A percentile compares a stretch with the other conserved stretches of the same genome.
These are phyloP conservation scores for Criorhina ranunculi DNA, from an alignment of 2,888 invertebrate species.

Conservation along the genomic window DNA sequence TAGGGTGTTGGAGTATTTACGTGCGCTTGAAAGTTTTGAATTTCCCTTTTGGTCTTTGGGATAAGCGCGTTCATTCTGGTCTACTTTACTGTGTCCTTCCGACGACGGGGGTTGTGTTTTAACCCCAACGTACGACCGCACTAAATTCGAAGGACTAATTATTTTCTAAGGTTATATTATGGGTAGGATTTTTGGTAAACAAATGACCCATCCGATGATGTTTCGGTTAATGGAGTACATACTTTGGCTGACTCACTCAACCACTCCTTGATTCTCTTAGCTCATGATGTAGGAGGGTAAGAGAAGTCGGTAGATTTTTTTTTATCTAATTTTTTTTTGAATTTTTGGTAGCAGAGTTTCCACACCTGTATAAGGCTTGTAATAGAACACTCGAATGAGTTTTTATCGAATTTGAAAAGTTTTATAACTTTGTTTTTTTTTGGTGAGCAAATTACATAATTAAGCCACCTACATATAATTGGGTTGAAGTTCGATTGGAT, in stretches of 20 bases:
- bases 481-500: constrained; percentile 20
- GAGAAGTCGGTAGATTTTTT: not conserved
- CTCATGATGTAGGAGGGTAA: not conserved
- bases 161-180: constrained; percentile 55
- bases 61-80: constrained; percentile 47
- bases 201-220: constrained; percentile 59
- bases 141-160: constrained; percentile 56
- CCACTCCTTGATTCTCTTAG: constrained; percentile 1
- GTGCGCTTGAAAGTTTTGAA: constrained; percentile 57
- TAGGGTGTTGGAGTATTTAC: constrained; percentile 50
- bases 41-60: constrained; percentile 48
- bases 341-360: constrained; percentile 17
- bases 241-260: constrained; percentile 41
- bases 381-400: constrained; percentile 19
- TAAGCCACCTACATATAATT: constrained; percentile 9
- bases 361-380: constrained; percentile 24
- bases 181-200: constrained; percentile 60
- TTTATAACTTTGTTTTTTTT: not conserved
- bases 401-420: not conserved
- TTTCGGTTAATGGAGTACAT: constrained; percentile 56
- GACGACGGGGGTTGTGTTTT: constrained; percentile 36
- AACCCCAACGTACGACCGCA: constrained; percentile 43
- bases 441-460: constrained; percentile 39
- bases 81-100: constrained; percentile 2
- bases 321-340: not conserved